Evolutionary conservation across 2,797 vertebrate species (phyloP).

Genomic region (Ispidina picta): DNA sequence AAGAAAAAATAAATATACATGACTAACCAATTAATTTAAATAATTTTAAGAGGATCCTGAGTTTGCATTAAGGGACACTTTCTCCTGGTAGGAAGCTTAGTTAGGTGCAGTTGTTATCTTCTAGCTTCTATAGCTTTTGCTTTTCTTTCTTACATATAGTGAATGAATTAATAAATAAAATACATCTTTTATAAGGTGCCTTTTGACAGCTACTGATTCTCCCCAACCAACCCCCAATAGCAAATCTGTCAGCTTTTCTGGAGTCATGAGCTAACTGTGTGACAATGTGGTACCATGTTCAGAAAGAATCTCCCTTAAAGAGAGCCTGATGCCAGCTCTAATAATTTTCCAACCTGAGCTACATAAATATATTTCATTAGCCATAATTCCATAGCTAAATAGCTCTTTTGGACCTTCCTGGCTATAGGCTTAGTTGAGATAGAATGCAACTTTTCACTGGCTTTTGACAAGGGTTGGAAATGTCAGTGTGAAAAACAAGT

Average conservation of each 20-base stretch:
- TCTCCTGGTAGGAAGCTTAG: neutral
- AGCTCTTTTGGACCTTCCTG: neutral
- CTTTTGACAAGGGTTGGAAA: neutral
- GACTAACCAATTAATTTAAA: slow-evolving; percentile 30
- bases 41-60: neutral
- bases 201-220: neutral
- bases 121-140: neutral
- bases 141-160: neutral
- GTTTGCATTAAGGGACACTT: neutral
- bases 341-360: neutral
- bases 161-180: neutral
- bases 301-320: neutral
- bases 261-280: neutral
- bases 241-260: neutral
- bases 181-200: neutral
- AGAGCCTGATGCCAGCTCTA: neutral
- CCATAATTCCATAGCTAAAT: neutral
- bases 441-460: neutral
- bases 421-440: neutral
- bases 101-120: neutral
- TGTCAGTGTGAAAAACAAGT: neutral
- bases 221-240: neutral
- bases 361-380: neutral
- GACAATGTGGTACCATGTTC: neutral
- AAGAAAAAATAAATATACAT: slow-evolving; percentile 10